Evolutionary conservation across 2,113 vertebrate genomes (phyloP).

Genomic region (Tauraco erythrolophus): DNA sequence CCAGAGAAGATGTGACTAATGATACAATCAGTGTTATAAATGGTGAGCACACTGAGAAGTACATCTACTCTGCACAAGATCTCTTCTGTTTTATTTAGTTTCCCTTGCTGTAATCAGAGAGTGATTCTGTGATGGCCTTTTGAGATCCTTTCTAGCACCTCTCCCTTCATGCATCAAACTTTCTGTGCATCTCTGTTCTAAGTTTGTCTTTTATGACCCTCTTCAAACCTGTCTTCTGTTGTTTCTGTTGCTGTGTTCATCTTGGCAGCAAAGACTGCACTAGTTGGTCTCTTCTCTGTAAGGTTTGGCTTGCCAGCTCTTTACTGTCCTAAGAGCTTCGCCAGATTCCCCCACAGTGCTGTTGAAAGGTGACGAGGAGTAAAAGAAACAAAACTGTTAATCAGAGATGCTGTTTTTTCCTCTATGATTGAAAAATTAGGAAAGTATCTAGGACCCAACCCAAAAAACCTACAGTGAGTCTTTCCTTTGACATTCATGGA

Average conservation of each 20-base stretch:
- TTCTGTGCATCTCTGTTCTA: background rate
- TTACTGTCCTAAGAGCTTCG: background rate
- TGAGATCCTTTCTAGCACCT: background rate
- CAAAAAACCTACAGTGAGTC: background rate
- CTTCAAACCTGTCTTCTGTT: background rate
- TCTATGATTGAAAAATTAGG: background rate
- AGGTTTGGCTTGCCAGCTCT: background rate
- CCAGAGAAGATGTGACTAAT: conserved; percentile 64
- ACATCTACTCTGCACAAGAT: conserved; percentile 42
- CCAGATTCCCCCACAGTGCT: background rate
- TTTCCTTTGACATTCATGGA: fast-evolving
- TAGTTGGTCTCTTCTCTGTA: background rate
- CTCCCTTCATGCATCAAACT: background rate
- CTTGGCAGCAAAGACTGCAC: background rate
- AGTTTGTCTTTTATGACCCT: background rate
- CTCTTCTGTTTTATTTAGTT: conserved; percentile 22
- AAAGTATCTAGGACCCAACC: background rate
- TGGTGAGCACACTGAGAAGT: background rate
- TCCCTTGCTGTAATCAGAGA: background rate
- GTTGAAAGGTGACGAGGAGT: background rate
- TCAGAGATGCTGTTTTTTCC: background rate
- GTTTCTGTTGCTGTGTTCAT: background rate
- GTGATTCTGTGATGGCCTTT: background rate
- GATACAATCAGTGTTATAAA: conserved; percentile 65
- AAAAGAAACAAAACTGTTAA: background rate